phyloP scores from a whole-genome alignment of 2,797 vertebrate species.

The Notamacropus eugenii region DNA sequence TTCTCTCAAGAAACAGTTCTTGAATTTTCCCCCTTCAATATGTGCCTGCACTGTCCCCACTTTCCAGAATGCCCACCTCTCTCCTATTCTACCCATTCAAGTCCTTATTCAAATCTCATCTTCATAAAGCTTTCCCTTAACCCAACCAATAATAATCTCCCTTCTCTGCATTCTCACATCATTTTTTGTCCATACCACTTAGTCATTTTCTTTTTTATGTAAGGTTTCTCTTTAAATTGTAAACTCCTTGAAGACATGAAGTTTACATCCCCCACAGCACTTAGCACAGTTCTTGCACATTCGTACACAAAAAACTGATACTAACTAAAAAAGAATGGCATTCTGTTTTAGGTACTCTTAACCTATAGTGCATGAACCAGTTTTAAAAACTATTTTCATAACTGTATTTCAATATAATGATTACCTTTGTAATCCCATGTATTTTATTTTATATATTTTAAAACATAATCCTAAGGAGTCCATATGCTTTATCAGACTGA shows the following conservation, averaged over 20 bases:
- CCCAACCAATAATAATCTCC: background rate
- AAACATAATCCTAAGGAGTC: background rate
- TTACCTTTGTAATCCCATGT: background rate
- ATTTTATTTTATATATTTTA: background rate
- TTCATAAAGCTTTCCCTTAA: background rate
- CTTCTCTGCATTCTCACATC: background rate
- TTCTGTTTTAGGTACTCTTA: background rate
- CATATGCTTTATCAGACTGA: background rate
- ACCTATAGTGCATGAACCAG: background rate
- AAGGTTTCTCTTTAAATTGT: background rate
- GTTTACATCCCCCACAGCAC: background rate
- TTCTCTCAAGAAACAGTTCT: background rate
- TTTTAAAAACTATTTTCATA: too few relatives aligned
- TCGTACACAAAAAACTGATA: background rate
- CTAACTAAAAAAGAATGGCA: background rate
- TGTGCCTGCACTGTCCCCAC: background rate
- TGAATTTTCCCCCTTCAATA: background rate
- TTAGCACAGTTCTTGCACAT: background rate
- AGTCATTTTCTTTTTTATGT: background rate
- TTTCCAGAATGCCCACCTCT: background rate
- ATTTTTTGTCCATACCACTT: background rate
- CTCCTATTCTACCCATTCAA: background rate
- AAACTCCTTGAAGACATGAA: background rate
- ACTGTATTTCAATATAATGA: background rate
- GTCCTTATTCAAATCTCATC: background rate